phyloP scores from a whole-genome alignment of 2,113 vertebrate species.

The Axis porcinus region DNA sequence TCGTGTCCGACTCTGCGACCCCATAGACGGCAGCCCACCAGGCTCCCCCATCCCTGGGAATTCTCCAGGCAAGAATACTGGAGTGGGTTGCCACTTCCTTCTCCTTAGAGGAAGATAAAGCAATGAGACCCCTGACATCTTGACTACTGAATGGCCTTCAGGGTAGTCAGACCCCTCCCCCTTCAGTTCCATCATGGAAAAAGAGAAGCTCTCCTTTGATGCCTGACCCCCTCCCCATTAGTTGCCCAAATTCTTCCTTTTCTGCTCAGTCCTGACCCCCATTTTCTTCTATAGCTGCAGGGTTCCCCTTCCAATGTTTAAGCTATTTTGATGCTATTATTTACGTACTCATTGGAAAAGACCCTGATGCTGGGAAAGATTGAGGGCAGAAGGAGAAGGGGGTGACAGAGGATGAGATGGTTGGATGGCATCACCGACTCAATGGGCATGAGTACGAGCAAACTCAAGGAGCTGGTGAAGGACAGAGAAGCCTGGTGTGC shows the following conservation, averaged over 20 bases:
- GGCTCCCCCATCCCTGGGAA: too few species aligned
- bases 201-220: fast-evolving
- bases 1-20: too few species aligned
- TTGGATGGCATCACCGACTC: background rate
- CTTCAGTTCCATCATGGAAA: fast-evolving
- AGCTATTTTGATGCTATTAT: background rate
- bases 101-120: background rate
- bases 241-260: background rate
- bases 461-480: background rate
- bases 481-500: background rate
- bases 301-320: background rate
- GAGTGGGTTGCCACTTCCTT: too few species aligned
- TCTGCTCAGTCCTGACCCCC: background rate
- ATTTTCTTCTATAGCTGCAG: background rate
- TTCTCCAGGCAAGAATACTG: too few species aligned
- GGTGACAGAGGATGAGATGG: fast-evolving
- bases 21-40: too few species aligned
- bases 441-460: background rate
- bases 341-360: background rate
- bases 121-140: fast-evolving
- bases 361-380: background rate
- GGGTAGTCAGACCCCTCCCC: background rate
- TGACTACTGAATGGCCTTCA: fast-evolving
- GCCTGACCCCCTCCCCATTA: fast-evolving
- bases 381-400: background rate